Evolutionary conservation across 2,888 invertebrate species (phyloP), one percentile per base, ranked within the genome.

Genomic region (Nomada ruficornis): DNA sequence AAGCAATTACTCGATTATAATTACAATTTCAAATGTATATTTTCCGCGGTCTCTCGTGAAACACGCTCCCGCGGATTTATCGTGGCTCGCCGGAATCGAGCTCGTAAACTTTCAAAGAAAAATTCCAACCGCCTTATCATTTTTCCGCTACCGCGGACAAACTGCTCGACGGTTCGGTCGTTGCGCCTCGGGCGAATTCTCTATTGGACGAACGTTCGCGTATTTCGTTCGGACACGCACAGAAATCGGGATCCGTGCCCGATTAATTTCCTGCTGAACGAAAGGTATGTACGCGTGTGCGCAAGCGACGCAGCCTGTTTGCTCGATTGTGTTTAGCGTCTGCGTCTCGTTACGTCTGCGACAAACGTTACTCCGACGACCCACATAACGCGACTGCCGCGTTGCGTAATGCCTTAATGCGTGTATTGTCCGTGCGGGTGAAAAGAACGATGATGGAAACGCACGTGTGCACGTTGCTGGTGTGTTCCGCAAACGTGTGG

Each of bases 331-430:
- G 60, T 64, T 52, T 23, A 50, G 26, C 57, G 64, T 52, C 65
- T 62, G 2, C 67, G 63, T 72, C 71, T 75, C 70, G 50, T 70
- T 75, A 63, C 75, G 80, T 26, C 79, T 64, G 71, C 65, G 59
- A 55, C 75, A 59, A 36, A 42, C 62, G 62, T 79, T 71, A 70
- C 60, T 26, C 4, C 26, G 63, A 67, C 74, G 81, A 67, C 74
- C 80, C 65, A 80, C 65, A 70, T 80, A 80, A 67, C 63, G 60
- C 42, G 50, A n/a, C 47, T 42, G 50, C n/a, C 11, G 36, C 15
- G 70, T 82, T 82, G 70, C 81, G 70, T 68, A 82, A 82, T 74
- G 10, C 1, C n/a, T 47, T 77, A 70, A 71, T 71, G 20, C 80
- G 29, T 7, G 80, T 50, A 80, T 74, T 71, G 65, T 70, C 69